These are phyloP conservation scores for Gallinago nigripennis DNA, from an alignment of 2,797 vertebrate species.

Conservation along the genomic window DNA sequence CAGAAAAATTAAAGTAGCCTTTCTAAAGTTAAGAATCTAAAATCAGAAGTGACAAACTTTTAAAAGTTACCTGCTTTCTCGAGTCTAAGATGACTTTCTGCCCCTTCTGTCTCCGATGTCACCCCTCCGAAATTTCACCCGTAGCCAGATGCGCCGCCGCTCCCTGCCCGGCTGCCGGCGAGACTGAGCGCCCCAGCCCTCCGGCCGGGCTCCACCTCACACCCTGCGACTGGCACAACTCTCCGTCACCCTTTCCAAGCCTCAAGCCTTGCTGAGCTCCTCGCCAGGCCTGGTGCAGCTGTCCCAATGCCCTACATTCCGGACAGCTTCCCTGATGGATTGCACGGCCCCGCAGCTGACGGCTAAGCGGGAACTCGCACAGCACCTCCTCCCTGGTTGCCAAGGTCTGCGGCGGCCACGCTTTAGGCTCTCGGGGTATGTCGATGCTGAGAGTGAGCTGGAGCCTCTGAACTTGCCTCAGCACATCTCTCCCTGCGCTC, in stretches of 20 bases:
- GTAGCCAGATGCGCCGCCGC: accelerated
- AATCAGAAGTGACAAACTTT: not conserved
- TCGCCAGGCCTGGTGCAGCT: not conserved
- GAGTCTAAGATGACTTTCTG: not conserved
- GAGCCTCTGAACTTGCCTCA: accelerated
- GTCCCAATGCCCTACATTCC: constrained; percentile 66
- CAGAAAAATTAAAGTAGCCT: not conserved
- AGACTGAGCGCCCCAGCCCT: accelerated
- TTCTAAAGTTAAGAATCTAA: not conserved
- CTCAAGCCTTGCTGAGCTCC: not conserved
- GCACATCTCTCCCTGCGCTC: accelerated
- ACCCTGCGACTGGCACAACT: not conserved
- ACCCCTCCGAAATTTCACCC: not conserved
- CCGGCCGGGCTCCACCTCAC: not conserved
- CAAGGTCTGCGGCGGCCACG: accelerated
- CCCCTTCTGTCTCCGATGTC: not conserved
- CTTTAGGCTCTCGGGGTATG: accelerated
- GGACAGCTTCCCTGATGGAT: not conserved
- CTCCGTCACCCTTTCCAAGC: not conserved
- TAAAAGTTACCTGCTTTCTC: not conserved
- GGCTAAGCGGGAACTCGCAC: not conserved
- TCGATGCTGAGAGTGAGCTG: accelerated
- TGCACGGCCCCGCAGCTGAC: not conserved
- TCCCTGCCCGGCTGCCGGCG: accelerated
- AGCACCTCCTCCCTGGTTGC: not conserved